phyloP scores from a whole-genome alignment of 2,113 vertebrate species.

The Calidris pugnax region DNA sequence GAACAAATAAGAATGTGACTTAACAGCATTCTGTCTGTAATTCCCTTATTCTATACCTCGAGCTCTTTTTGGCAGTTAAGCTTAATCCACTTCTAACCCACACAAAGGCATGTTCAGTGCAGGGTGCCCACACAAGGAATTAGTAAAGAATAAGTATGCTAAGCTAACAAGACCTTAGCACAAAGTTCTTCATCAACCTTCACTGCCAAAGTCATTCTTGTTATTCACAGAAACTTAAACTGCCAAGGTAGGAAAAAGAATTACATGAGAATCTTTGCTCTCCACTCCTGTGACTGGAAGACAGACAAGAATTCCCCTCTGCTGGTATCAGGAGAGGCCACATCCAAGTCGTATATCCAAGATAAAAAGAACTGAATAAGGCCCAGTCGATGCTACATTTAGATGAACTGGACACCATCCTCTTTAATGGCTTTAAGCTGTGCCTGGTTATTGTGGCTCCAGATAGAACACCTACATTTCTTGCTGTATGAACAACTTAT shows the following conservation, averaged over 20 bases:
- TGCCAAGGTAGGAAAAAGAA: not conserved
- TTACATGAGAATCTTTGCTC: not conserved
- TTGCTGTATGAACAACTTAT: not conserved
- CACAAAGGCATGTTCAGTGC: slow-evolving; percentile 33
- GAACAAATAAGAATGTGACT: slow-evolving; percentile 44
- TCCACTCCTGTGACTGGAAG: not conserved
- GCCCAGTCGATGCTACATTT: not conserved
- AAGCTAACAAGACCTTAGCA: slow-evolving; percentile 11
- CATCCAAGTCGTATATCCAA: not conserved
- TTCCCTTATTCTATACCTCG: slow-evolving; percentile 18
- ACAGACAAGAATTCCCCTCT: not conserved
- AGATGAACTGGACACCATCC: not conserved
- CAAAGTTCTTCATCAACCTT: slow-evolving; percentile 21
- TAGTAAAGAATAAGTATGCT: slow-evolving; percentile 16
- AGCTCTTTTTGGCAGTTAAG: slow-evolving; percentile 24
- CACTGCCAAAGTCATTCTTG: not conserved
- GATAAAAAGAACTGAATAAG: not conserved
- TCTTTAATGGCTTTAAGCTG: not conserved
- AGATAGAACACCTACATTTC: not conserved
- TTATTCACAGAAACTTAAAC: not conserved
- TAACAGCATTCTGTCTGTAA: slow-evolving; percentile 16
- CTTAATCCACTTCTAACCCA: slow-evolving; percentile 55
- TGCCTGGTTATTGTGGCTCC: not conserved
- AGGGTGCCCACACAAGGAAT: slow-evolving; percentile 46
- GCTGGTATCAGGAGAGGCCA: not conserved